A percentile compares a stretch with the other conserved stretches of the same genome.
These are phyloP conservation scores for Drosophila melanosoma DNA, from an alignment of 2,888 invertebrate species.

Conservation along the genomic window DNA sequence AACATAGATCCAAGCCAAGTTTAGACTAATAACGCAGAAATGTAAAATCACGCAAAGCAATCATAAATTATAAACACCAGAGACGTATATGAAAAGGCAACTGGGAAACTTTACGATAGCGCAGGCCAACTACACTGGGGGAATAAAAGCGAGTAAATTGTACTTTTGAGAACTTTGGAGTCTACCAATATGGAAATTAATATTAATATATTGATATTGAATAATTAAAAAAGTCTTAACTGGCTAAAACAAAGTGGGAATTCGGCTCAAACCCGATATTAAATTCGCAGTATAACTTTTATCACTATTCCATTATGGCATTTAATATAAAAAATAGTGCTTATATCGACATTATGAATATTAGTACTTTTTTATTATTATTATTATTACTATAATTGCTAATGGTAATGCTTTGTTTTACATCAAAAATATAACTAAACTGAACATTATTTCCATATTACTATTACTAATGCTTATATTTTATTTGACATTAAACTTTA, in stretches of 20 bases:
- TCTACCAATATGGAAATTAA: background rate
- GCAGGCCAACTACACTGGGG: constrained; percentile 16
- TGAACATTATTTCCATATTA: background rate
- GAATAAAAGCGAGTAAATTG: background rate
- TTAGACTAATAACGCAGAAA: constrained; percentile 73
- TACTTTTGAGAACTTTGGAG: background rate
- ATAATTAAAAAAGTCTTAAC: background rate
- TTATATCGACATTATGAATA: background rate
- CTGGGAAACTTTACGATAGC: constrained; percentile 32
- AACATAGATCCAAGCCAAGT: constrained; percentile 51
- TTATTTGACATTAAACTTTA: background rate
- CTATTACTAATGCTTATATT: background rate
- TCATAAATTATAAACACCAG: constrained; percentile 71
- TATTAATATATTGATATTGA: background rate
- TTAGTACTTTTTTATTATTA: background rate
- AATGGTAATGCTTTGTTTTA: background rate
- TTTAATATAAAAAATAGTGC: background rate
- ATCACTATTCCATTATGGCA: background rate
- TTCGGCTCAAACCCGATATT: background rate
- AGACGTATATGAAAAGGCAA: constrained; percentile 34
- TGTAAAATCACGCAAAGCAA: constrained; percentile 73
- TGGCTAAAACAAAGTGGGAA: background rate
- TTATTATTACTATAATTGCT: background rate
- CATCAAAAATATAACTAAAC: background rate
- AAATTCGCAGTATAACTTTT: background rate